Percentiles rank a stretch among this genome's conserved stretches.
phyloP scores from a whole-genome alignment of 2,113 vertebrate genomes.

The Eidolon helvum region DNA sequence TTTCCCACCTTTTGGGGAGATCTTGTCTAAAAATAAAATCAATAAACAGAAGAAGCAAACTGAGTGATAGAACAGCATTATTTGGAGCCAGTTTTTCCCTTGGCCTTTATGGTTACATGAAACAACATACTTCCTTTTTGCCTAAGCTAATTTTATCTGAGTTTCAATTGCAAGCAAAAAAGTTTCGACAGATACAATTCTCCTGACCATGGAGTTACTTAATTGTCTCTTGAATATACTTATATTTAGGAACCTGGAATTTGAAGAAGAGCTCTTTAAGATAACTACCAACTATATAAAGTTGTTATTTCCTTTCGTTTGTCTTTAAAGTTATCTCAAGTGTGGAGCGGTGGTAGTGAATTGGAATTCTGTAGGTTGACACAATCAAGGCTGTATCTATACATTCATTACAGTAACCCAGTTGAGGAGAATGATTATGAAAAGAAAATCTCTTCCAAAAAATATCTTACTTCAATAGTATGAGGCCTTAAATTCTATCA shows the following conservation, averaged over 20 bases:
- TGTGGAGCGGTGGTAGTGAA: neutral
- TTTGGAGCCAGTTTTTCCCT: neutral
- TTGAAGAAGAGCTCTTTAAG: conserved; percentile 15
- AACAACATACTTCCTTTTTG: neutral
- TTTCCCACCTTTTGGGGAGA: neutral
- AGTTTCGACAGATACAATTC: neutral
- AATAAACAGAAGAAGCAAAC: neutral
- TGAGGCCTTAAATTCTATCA: neutral
- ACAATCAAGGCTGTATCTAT: neutral
- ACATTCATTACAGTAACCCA: neutral
- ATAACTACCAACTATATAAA: neutral
- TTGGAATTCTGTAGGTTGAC: neutral
- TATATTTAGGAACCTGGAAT: neutral
- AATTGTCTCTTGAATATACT: conserved; percentile 25
- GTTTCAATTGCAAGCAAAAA: conserved; percentile 37
- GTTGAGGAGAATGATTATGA: neutral
- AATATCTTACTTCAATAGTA: neutral
- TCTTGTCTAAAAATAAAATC: neutral
- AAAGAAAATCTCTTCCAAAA: neutral
- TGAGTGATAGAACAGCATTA: neutral
- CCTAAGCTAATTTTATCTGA: neutral
- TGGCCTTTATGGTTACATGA: neutral
- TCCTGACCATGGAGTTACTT: neutral
- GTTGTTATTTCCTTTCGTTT: neutral
- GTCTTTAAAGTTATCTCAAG: neutral